A percentile compares a stretch with the other conserved stretches of the same genome.
phyloP scores from a whole-genome alignment of 2,113 vertebrate species.

The Theristicus caerulescens region DNA sequence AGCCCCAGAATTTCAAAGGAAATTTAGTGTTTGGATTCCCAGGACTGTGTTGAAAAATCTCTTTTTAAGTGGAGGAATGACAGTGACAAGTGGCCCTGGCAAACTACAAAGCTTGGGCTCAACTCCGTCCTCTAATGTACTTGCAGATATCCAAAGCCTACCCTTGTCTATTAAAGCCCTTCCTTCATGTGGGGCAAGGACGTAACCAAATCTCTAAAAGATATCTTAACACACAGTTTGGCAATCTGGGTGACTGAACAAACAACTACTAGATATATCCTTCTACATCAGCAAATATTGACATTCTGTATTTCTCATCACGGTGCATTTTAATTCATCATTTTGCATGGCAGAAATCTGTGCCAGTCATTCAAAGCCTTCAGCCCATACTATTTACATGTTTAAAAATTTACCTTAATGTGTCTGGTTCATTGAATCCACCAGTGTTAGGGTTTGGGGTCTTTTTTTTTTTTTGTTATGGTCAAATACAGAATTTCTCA shows the following conservation, averaged over 20 bases:
- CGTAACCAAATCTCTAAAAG: neutral
- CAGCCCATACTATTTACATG: neutral
- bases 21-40: neutral
- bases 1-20: neutral
- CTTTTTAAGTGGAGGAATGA: neutral
- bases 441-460: fast-evolving
- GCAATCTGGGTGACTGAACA: neutral
- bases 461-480: too few relatives aligned
- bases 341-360: neutral
- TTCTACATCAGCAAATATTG: neutral
- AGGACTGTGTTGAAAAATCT: neutral
- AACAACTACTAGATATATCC: neutral
- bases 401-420: neutral
- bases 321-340: neutral
- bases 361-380: neutral
- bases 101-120: neutral
- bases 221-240: neutral
- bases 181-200: neutral
- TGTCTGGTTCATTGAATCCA: neutral
- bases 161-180: neutral
- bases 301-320: neutral
- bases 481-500: neutral
- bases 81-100: neutral
- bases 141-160: neutral
- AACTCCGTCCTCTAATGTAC: fast-evolving